Conservation (phyloP, 2,888 invertebrate species). For the Parnassius mnemosyne region DNA sequence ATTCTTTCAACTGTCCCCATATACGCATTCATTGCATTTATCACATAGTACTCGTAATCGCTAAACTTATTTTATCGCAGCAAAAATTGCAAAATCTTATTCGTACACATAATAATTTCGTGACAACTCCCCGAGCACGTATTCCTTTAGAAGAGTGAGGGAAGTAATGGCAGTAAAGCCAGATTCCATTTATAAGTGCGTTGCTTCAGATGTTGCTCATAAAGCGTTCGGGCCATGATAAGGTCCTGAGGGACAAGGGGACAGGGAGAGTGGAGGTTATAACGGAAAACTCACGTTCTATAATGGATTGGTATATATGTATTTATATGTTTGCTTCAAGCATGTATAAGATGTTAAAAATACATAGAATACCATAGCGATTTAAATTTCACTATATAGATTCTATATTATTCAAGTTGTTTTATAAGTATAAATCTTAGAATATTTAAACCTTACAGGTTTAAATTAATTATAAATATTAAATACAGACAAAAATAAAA, state of each 20-base stretch:
- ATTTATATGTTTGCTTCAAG: background rate
- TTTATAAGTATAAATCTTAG: too few relatives aligned
- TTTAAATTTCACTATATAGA: too few relatives aligned
- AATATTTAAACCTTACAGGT: too few relatives aligned
- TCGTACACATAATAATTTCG: background rate
- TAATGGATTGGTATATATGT: slow-evolving; percentile 4
- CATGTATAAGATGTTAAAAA: too few relatives aligned
- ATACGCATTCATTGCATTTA: too few relatives aligned
- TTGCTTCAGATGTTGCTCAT: slow-evolving; percentile 56
- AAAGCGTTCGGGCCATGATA: slow-evolving; percentile 54
- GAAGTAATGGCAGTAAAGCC: slow-evolving; percentile 47
- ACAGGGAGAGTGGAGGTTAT: slow-evolving; percentile 27
- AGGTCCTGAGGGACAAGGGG: slow-evolving; percentile 36
- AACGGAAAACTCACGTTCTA: background rate
- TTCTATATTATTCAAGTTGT: too few relatives aligned
- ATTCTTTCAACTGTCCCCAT: too few relatives aligned
- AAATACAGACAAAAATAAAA: too few relatives aligned
- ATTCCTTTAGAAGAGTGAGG: slow-evolving; percentile 36
- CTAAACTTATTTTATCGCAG: too few relatives aligned
- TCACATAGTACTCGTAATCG: too few relatives aligned
- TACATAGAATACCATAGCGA: too few relatives aligned
- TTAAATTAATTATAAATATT: too few relatives aligned
- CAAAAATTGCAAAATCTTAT: background rate
- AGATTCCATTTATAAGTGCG: slow-evolving; percentile 53
- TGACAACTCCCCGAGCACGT: slow-evolving; percentile 40